Base-by-base conservation (phyloP, 2,797 vertebrate species). In the Channa striata region DNA sequence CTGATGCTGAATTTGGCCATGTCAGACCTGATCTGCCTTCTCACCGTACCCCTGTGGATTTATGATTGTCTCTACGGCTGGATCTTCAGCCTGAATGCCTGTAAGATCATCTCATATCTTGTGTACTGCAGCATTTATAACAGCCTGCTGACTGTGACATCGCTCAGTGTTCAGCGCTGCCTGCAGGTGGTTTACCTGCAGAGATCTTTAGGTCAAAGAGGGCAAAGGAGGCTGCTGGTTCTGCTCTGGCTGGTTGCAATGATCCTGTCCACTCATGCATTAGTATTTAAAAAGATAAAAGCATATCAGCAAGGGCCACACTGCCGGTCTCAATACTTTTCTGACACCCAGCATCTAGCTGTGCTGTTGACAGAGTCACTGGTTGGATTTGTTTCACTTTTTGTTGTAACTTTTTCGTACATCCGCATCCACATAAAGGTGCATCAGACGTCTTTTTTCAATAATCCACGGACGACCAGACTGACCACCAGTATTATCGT, bases 1-100 rank as follows among this genome's bases (percentile, higher is more conserved):
- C 40, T 93, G 66, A 90, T 92, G 86, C 50, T 91, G 54, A 92
- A 77, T 49, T 72, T 92, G 72, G 81, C 85, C 3, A 1, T 81
- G 7, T 86, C 87, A 0, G 92, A 92, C 40, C 57, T 93, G 20
- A 37, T 92, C 47, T 81, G 69, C 23, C 57, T 92, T 47, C 11
- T 90, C 47, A 53, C 65, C 11, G 8, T 88, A 42, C 86, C 88
- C 0, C 0, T 83, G 16, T 91, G 89, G 89, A 88, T 90, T 70
- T 87, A 88, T 5, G 1, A 6, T 8, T 9, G 78, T 0, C 39
- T 90, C 19, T 33, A 74, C 4, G 7, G 16, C 19, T 91, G 88
- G 90, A 66, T 34, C 23, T 52, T 89, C 2, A 48, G 87, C 7
- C 16, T 53, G 16, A 39, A 10, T 1, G 11, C 52, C 11, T 93